A percentile compares a stretch with the other conserved stretches of the same genome.
phyloP scores from a whole-genome alignment of 2,888 invertebrate species.

The Zaprionus lineosus region DNA sequence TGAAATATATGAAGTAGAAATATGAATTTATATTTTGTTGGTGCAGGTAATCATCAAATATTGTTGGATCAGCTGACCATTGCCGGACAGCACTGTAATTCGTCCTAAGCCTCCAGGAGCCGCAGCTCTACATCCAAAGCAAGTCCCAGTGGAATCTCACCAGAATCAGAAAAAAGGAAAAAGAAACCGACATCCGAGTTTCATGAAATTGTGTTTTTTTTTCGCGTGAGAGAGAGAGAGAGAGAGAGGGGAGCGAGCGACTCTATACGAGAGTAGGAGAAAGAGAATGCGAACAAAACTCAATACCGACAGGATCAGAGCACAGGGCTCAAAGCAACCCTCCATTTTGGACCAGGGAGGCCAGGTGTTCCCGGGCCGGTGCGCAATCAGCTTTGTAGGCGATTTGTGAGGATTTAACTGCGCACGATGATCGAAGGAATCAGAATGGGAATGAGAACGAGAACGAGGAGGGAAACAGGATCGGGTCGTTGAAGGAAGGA shows the following conservation, averaged over 20 bases:
- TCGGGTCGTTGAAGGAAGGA: not conserved
- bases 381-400: constrained; percentile 79
- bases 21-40: too few species aligned
- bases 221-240: constrained; percentile 10
- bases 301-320: constrained; percentile 51
- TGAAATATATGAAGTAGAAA: not conserved
- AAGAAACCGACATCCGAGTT: constrained; percentile 41
- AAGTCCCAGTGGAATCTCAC: constrained; percentile 3
- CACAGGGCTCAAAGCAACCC: constrained; percentile 47
- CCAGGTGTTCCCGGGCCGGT: constrained; percentile 63
- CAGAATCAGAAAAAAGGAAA: constrained; percentile 4
- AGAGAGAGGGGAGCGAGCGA: not conserved
- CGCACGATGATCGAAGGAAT: constrained; percentile 44
- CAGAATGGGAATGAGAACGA: not conserved
- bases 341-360: constrained; percentile 27
- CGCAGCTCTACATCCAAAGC: constrained; percentile 37
- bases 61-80: too few species aligned
- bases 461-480: too few species aligned
- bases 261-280: too few species aligned
- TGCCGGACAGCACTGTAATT: constrained; percentile 59
- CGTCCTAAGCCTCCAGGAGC: constrained; percentile 61
- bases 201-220: constrained; percentile 31
- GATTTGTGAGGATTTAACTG: constrained; percentile 78
- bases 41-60: too few species aligned
- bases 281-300: constrained; percentile 53